Base-by-base conservation (phyloP, 1,140 invertebrate genomes). In the Archegozetes longisetosus region DNA sequence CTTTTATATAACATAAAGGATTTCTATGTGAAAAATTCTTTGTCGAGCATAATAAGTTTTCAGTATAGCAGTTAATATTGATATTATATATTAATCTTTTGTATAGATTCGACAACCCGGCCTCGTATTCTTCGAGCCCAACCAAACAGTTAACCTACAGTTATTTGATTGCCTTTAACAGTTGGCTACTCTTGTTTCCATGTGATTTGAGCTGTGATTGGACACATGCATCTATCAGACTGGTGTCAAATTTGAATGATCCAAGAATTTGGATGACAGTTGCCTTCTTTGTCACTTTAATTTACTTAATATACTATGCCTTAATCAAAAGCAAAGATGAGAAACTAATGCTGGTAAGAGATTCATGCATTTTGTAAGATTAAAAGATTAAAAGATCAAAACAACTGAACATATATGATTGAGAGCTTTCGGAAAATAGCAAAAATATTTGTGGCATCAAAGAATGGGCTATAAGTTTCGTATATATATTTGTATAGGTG, bases 171-270 rank as follows among this genome's bases (percentile, higher is more conserved):
- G 81, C 84, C 2, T 84, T 89, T 63, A 92, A 92, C 71, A 80
- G 85, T 60, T 78, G 79, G 67, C 79, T 93, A 65, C 72, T 94
- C 24, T 68, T 91, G 4, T 86, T 80, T 66, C 90, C 89, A 13
- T 79, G 79, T 62, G 79, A 80, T 46, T 73, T 94, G 27, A 89
- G 87, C 70, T 93, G 91, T 70, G 90, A 94, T 70, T 94, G 90
- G 90, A 88, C 88, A 3, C 92, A 92, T 88, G 87, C 88, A 64
- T 82, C 88, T 0, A 81, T 94, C 63, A 84, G 87, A 0, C 76
- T 85, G 57, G 79, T 94, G 61, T 80, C 78, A 1, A 77, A 78
- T 14, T 56, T 88, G 9, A 75, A 77, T 57, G 88, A 94, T 71
- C 69, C 78, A 0, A 74, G 88, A 58, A 89, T 50, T n/a, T 50